A percentile compares a stretch with the other conserved stretches of the same genome.
These are phyloP conservation scores for Branchellion lobata DNA, from an alignment of 2,888 invertebrate species.

Conservation along the genomic window DNA sequence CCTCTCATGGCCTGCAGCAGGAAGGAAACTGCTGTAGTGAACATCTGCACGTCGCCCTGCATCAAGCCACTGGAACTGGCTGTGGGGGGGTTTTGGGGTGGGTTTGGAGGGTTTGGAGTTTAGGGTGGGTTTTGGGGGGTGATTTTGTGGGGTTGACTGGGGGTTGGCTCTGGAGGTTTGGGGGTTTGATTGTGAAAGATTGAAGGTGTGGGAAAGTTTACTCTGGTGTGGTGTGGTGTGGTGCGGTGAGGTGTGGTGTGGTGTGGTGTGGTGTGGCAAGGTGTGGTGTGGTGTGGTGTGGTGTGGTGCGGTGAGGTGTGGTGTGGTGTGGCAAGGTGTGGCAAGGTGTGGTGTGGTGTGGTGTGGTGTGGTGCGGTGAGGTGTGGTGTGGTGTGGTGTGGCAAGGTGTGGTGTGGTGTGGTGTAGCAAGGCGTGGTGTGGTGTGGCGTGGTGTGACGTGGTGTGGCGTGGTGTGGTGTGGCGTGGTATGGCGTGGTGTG, in stretches of 20 bases:
- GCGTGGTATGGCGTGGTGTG: neutral
- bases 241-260: neutral
- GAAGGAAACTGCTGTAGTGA: constrained; percentile 72
- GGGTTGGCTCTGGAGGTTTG: neutral
- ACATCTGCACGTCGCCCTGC: constrained; percentile 70
- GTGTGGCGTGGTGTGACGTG: too few species aligned
- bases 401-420: too few species aligned
- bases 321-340: too few species aligned
- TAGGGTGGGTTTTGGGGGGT: neutral
- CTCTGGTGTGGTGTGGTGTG: neutral
- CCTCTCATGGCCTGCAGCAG: constrained; percentile 70
- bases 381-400: too few species aligned
- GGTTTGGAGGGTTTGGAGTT: too few species aligned
- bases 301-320: too few species aligned
- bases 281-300: too few species aligned
- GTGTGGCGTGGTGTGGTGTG: neutral
- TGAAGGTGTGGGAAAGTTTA: neutral
- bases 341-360: too few species aligned
- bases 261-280: too few species aligned
- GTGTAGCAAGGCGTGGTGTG: too few species aligned
- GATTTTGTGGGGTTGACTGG: neutral
- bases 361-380: too few species aligned
- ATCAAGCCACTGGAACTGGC: constrained; percentile 86
- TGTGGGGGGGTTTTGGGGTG: constrained; percentile 54
- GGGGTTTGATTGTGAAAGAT: neutral